Evolutionary conservation across 2,888 invertebrate species (phyloP), one percentile per base, ranked within the genome.

Genomic region (Norana najaformis): DNA sequence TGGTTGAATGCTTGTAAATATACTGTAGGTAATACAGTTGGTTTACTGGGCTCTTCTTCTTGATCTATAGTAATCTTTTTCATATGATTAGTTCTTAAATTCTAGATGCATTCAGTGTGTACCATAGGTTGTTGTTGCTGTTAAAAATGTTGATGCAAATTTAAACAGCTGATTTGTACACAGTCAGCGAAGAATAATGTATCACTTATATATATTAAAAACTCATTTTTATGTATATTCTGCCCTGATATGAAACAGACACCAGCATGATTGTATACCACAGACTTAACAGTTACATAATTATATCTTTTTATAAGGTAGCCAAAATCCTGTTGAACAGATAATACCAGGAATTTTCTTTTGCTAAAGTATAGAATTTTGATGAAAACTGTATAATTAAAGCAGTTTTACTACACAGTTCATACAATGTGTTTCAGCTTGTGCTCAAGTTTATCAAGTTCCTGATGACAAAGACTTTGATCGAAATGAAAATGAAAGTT

Each of bases 361-460:
- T n/a, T 69, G 69, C n/a, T 69, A n/a, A n/a, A 0, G 69, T 69
- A 69, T n/a, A 0, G 30, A 69, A n/a, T 69, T n/a, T 69, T 69
- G 30, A n/a, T 4, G 6, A 47, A 18, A 69, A 69, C 4, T 30
- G 14, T 4, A 69, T 11, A 16, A 5, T 69, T 0, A 53, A n/a
- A 30, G 47, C 23, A 47, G 20, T 47, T 47, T 23, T 20, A 47
- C 47, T 23, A 47, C 23, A n/a, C 30, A n/a, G n/a, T 69, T 69
- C n/a, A n/a, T 69, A n/a, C n/a, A n/a, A n/a, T 13, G 11, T 89
- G 53, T 89, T 89, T 41, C 89, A 89, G 89, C 89, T 30, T 89
- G 89, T 37, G 82, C 89, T 36, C 89, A 89, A 89, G 89, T 89
- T 89, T 89, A 53, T 53, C 34, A 89, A 89, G 89, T 89, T 35